Evolutionary conservation across 2,797 vertebrate species (phyloP).

Genomic region (Heteromormyrus szaboi): DNA sequence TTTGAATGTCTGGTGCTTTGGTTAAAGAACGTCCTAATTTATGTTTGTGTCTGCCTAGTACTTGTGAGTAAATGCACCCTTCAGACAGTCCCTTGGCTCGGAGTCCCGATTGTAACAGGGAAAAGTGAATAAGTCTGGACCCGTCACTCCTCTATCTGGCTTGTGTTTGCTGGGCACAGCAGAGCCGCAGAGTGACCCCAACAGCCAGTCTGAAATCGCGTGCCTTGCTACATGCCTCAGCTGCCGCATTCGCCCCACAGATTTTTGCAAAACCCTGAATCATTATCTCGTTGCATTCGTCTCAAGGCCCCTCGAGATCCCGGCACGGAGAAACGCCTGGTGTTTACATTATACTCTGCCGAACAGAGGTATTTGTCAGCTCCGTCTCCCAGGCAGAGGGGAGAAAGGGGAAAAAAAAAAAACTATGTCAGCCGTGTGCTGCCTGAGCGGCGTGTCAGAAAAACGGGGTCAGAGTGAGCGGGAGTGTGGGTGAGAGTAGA

Average conservation of each 20-base stretch:
- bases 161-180: neutral
- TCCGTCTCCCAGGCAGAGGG: neutral
- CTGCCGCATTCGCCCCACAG: neutral
- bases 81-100: neutral
- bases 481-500: neutral
- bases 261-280: neutral
- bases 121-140: neutral
- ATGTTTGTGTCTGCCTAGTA: neutral
- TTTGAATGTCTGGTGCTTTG: neutral
- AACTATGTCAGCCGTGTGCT: neutral
- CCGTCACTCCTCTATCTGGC: neutral
- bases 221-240: neutral
- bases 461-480: neutral
- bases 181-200: neutral
- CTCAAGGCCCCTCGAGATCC: neutral
- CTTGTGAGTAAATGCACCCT: neutral
- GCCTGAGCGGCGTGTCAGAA: neutral
- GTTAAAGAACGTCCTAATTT: neutral
- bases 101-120: neutral
- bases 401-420: neutral
- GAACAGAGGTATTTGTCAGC: neutral
- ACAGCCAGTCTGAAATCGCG: neutral
- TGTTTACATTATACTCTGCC: neutral
- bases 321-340: neutral
- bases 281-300: neutral